phyloP scores from a whole-genome alignment of 2,113 vertebrate species.

The Brachionichthys hirsutus region DNA sequence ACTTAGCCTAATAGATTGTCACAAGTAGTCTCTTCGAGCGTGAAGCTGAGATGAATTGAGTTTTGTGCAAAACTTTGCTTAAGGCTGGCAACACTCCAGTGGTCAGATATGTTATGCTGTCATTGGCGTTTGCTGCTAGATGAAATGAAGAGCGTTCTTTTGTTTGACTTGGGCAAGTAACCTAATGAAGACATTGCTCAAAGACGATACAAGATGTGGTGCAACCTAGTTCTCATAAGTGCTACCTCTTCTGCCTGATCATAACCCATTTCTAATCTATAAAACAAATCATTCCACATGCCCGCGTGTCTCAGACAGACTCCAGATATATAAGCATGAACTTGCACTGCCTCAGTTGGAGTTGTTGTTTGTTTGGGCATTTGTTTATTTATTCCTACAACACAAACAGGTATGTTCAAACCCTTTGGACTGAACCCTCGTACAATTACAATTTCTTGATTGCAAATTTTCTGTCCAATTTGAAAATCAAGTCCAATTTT shows the following conservation, averaged over 20 bases:
- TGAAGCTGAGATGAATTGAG: constrained; percentile 36
- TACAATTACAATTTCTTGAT: neutral
- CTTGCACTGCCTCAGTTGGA: neutral
- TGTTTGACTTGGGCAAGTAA: constrained; percentile 48
- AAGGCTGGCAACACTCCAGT: constrained; percentile 41
- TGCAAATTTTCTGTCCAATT: no score
- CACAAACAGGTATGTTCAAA: no score
- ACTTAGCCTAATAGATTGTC: constrained; percentile 60
- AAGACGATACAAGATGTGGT: constrained; percentile 28
- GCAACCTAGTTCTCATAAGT: constrained; percentile 16
- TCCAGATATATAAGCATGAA: neutral
- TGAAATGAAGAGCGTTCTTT: constrained; percentile 34
- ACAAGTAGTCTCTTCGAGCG: constrained; percentile 29
- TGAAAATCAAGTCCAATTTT: no score
- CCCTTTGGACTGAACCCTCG: no score
- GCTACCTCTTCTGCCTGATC: constrained; percentile 21
- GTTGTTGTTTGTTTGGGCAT: neutral
- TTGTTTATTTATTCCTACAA: no score
- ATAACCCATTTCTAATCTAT: neutral
- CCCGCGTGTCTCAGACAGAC: neutral
- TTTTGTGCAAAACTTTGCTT: constrained; percentile 57
- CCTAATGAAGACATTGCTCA: constrained; percentile 43
- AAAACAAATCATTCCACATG: neutral
- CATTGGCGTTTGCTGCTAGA: constrained; percentile 28
- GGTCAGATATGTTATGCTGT: constrained; percentile 37